Conservation (phyloP, 2,888 invertebrate species). For the Nudaria mundana region DNA sequence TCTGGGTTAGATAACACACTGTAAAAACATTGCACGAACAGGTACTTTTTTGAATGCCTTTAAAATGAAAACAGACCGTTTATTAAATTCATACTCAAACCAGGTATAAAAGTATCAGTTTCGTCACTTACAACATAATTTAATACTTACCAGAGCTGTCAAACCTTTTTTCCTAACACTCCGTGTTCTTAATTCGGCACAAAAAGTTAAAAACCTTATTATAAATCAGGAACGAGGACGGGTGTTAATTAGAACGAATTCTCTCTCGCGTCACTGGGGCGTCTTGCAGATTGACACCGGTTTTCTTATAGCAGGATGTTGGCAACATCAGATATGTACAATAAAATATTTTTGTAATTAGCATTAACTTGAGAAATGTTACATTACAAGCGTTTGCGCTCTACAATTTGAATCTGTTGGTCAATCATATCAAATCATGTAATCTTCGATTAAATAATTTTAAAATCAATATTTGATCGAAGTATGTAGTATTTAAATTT, state of each 20-base stretch:
- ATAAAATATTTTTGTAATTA: background rate
- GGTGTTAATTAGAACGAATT: constrained; percentile 78
- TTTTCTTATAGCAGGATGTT: constrained; percentile 8
- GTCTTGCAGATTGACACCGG: constrained; percentile 28
- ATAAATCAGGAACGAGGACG: constrained; percentile 68
- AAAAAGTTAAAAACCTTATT: constrained; percentile 59
- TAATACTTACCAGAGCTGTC: constrained; percentile 32
- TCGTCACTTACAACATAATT: constrained; percentile 19
- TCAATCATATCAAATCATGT: too few relatives aligned
- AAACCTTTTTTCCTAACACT: constrained; percentile 56
- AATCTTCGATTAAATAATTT: too few relatives aligned
- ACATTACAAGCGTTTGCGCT: background rate
- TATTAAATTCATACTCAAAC: too few relatives aligned
- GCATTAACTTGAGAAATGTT: background rate
- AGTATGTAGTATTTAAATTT: too few relatives aligned
- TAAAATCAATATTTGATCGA: too few relatives aligned
- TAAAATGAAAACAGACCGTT: too few relatives aligned
- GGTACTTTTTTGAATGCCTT: too few relatives aligned
- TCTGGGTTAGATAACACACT: too few relatives aligned
- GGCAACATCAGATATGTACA: constrained; percentile 1
- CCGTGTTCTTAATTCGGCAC: constrained; percentile 56
- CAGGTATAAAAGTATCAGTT: constrained; percentile 5
- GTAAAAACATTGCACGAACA: too few relatives aligned
- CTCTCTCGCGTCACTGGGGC: constrained; percentile 50
- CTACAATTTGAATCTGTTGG: background rate